Evolutionary conservation across 2,113 vertebrate genomes (phyloP).

Genomic region (Cyphomyrus plagiostoma): DNA sequence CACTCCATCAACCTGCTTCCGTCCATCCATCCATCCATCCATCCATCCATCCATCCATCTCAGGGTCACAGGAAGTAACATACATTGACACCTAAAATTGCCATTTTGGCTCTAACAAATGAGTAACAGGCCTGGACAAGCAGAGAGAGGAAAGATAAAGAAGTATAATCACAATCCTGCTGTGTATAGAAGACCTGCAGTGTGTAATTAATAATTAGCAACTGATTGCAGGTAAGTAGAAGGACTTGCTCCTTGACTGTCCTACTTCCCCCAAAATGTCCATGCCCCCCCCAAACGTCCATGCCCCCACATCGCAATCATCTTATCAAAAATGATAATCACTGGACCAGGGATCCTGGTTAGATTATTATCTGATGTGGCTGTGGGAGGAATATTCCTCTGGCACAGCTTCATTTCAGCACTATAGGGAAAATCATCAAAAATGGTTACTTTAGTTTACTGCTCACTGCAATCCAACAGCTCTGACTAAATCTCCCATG

Average conservation of each 20-base stretch:
- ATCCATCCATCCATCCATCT: not conserved
- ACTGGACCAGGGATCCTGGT: not conserved
- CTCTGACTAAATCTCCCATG: not conserved
- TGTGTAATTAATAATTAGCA: not conserved
- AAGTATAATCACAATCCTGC: not conserved
- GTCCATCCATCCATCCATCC: not conserved
- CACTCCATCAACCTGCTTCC: not conserved
- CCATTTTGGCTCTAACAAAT: not conserved
- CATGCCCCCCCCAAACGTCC: not conserved
- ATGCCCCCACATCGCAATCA: not conserved
- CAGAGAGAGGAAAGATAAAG: not conserved
- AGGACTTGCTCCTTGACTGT: not conserved
- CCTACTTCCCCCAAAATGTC: not conserved
- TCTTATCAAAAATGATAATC: not conserved
- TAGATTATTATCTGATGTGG: not conserved
- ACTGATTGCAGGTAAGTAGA: not conserved
- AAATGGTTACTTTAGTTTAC: not conserved
- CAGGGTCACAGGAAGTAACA: not conserved
- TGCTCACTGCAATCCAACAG: not conserved
- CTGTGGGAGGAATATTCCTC: not conserved
- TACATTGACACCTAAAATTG: not conserved
- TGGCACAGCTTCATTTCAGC: not conserved
- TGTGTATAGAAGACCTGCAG: not conserved
- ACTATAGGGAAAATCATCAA: not conserved
- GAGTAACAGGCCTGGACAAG: not conserved